Evolutionary conservation across 2,113 vertebrate genomes (phyloP).

Genomic region (Puntigrus tetrazona): DNA sequence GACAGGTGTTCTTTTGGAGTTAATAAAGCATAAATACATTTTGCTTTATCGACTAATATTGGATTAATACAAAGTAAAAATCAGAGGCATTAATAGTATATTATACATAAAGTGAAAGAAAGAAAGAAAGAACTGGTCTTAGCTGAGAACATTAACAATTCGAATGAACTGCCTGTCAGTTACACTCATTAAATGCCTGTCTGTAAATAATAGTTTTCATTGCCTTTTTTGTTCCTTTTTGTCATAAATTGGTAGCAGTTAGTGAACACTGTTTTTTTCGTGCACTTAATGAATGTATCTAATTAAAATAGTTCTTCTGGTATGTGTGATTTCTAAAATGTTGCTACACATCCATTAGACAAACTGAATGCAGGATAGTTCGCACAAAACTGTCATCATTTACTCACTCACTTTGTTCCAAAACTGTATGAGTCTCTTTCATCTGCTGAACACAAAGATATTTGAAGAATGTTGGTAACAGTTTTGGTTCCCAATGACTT

Average conservation of each 20-base stretch:
- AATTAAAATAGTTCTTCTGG: not conserved
- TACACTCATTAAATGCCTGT: not conserved
- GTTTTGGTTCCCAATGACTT: not conserved
- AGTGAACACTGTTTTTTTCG: not conserved
- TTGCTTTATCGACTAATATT: not conserved
- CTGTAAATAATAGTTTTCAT: not conserved
- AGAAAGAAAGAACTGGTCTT: not conserved
- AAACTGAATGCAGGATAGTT: not conserved
- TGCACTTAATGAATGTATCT: not conserved
- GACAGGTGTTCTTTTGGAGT: not conserved
- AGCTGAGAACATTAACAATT: not conserved
- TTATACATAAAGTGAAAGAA: not conserved
- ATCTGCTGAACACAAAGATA: not conserved
- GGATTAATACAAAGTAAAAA: not conserved
- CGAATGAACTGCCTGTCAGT: not conserved
- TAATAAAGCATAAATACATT: not conserved
- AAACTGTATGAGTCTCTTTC: not conserved
- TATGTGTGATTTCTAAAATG: not conserved
- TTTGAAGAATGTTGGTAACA: not conserved
- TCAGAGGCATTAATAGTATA: not conserved
- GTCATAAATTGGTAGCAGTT: not conserved
- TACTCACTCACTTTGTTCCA: not conserved
- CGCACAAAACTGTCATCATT: not conserved
- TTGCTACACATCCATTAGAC: not conserved
- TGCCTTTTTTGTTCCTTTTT: not conserved